Base-by-base conservation (phyloP, 2,888 invertebrate species). In the Lasius platythorax region DNA sequence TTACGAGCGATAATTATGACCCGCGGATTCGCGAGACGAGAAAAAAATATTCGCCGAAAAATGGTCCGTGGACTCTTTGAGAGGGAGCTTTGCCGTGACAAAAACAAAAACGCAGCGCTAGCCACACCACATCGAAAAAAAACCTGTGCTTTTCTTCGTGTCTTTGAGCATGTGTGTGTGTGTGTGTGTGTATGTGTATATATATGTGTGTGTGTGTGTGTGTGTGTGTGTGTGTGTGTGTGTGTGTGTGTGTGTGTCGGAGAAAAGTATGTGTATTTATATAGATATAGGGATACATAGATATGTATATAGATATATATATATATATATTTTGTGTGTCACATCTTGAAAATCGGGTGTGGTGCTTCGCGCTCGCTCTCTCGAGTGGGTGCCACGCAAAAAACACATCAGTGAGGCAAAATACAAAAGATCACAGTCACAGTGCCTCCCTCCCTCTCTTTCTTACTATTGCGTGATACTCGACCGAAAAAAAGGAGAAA, bases 41-140 rank as follows among this genome's bases (percentile, higher is more conserved):
- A 72, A 53, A 66, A 68, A 40, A 15, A 68, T 23, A 23, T 23
- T 61, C 46, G n/a, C 58, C 61, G 74, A 76, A 86, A 86, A 86
- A 66, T 66, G 89, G 83, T 64, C 79, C 85, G 87, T 64, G 79
- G 88, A 89, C 89, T 89, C 85, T 88, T 87, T 87, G 90, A 90
- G 91, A 86, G 88, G 87, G 85, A 91, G 89, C 90, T 88, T 92
- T 92, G 94, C 94, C 91, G 93, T 91, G 90, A 92, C 91, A 92
- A 93, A 92, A 93, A 91, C 81, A 91, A 91, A 90, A 89, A 87
- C 87, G 87, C 87, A 90, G 93, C 91, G 92, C 91, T 94, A 94
- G 95, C 94, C 93, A 95, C 94, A 94, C 94, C 94, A 95, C 94
- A 95, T 94, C 91, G 93, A 94, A 92, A 92, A 92, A 94, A 92